These are phyloP conservation scores for Caenorhabditis becei DNA, from an alignment of 2,888 invertebrate genomes.

Conservation along the genomic window DNA sequence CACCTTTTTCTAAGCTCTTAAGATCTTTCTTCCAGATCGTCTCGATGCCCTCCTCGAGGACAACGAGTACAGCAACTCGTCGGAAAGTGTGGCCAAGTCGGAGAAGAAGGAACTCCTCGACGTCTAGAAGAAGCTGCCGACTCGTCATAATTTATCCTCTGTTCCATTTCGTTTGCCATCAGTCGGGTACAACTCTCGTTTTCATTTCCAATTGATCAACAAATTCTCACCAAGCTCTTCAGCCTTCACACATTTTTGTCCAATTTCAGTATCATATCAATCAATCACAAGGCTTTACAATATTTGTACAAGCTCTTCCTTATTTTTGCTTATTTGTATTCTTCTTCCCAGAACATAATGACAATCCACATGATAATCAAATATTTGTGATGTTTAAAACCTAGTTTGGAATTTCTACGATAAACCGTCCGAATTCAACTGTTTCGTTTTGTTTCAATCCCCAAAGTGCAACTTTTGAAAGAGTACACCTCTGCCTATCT, in stretches of 20 bases:
- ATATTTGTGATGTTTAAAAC: conserved; percentile 56
- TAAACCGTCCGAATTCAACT: conserved; percentile 24
- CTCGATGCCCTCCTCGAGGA: conserved; percentile 71
- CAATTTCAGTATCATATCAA: conserved; percentile 33
- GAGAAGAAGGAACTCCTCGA: conserved; percentile 66
- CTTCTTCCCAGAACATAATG: conserved; percentile 35
- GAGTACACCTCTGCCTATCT: background rate
- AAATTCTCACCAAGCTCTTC: conserved; percentile 29
- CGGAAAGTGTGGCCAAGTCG: conserved; percentile 60
- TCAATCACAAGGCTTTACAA: conserved; percentile 53
- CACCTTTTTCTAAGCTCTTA: conserved; percentile 21
- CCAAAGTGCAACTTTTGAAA: background rate
- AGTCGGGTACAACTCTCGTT: conserved; percentile 24
- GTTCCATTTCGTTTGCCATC: conserved; percentile 22
- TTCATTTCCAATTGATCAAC: conserved; percentile 11
- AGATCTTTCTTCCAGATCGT: conserved; percentile 54
- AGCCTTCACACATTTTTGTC: conserved; percentile 4
- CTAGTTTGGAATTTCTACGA: conserved; percentile 39
- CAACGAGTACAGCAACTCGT: conserved; percentile 67
- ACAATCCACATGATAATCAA: conserved; percentile 34
- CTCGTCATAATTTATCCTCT: conserved; percentile 12
- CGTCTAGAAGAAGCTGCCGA: conserved; percentile 28
- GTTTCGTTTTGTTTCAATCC: too few species aligned
- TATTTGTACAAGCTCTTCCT: conserved; percentile 38
- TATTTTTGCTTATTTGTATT: conserved; percentile 15